Base-by-base conservation (phyloP, 2,888 invertebrate species). In the Stenurella melanura region DNA sequence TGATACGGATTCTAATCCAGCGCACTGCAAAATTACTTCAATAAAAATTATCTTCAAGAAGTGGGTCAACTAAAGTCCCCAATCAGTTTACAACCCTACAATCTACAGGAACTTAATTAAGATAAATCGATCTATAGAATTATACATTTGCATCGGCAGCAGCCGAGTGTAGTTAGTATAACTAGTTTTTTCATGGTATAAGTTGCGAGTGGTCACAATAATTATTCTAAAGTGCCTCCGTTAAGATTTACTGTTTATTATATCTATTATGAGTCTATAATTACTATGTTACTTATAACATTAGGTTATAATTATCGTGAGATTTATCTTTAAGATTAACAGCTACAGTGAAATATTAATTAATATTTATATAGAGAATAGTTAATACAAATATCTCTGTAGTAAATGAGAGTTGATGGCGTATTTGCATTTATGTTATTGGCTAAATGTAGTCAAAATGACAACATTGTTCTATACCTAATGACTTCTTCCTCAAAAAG, bases 331-430 rank as follows among this genome's bases (percentile, higher is more conserved):
- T n/a, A 4, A 50, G 50, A 50, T 50, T 50, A 50, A 17, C 50
- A 50, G 50, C 50, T 2, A n/a, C 50, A 50, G 50, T n/a, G 50
- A 50, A 50, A 50, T 50, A 50, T 6, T 50, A 50, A 50, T 50
- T 50, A 42, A 42, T 42, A 15, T 50, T n/a, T 50, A 15, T 50
- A 50, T 50, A 17, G 50, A 34, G n/a, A 7, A 50, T 50, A 50
- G n/a, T 50, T 50, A 50, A 12, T 50, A 63, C 15, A 26, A 18
- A n/a, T 64, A 73, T 26, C 3, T 70, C 10, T 57, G 54, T 50
- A n/a, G 50, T 6, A n/a, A 15, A 50, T 50, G 0, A 26, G 21
- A 42, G 50, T 50, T 50, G 15, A 50, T 12, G 1, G 12, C 4
- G 1, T 42, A 15, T 42, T 38, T 38, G 38, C 15, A 42, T 42